phyloP scores from a whole-genome alignment of 2,888 invertebrate species.

The Macaria liturata region DNA sequence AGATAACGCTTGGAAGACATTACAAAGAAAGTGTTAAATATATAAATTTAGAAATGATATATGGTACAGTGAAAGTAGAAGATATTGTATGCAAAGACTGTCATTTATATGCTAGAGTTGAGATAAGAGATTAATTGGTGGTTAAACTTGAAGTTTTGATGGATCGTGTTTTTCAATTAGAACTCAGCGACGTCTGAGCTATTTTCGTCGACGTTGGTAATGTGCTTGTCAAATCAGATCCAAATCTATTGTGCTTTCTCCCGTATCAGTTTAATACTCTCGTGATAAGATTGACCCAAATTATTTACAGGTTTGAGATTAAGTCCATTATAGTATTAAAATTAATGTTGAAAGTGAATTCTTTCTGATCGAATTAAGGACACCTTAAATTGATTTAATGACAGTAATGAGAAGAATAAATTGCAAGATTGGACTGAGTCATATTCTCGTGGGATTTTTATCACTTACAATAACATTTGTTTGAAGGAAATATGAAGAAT shows the following conservation, averaged over 20 bases:
- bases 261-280: conserved; percentile 31
- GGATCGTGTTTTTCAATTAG: conserved; percentile 14
- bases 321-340: conserved; percentile 27
- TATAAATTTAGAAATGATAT: conserved; percentile 42
- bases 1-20: conserved; percentile 25
- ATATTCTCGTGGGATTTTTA: conserved; percentile 5
- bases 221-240: conserved; percentile 30
- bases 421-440: conserved; percentile 8
- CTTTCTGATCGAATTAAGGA: conserved; percentile 30
- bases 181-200: conserved; percentile 7
- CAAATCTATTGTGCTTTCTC: conserved; percentile 35
- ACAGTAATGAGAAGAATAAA: conserved; percentile 22
- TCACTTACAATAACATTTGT: no score
- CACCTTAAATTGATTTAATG: conserved; percentile 25
- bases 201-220: conserved; percentile 23
- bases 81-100: conserved; percentile 50
- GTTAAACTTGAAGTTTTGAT: conserved; percentile 31
- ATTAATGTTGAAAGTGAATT: conserved; percentile 21
- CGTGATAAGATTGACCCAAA: conserved; percentile 45
- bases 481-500: no score
- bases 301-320: conserved; percentile 41
- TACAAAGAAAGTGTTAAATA: conserved; percentile 50
- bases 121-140: conserved; percentile 34
- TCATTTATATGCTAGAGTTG: conserved; percentile 36
- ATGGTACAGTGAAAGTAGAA: conserved; percentile 47